Evolutionary conservation across 2,888 invertebrate genomes (phyloP).

Genomic region (Phasia obesa): DNA sequence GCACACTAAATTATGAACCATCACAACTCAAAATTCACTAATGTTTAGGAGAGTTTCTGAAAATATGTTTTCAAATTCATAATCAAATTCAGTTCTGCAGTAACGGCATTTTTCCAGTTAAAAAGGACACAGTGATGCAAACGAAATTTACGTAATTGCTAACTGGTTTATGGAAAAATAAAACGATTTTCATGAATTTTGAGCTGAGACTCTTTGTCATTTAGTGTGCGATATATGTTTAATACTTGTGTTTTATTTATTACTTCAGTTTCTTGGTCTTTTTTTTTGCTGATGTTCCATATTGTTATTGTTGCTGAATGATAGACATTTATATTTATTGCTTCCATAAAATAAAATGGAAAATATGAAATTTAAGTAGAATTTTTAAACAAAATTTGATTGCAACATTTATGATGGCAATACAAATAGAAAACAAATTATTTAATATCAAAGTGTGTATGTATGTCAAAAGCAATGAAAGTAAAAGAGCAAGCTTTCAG

Average conservation of each 20-base stretch:
- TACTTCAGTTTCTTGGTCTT: background rate
- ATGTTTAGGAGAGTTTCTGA: no score
- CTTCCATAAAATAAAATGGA: conserved; percentile 46
- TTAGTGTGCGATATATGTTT: background rate
- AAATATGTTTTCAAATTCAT: no score
- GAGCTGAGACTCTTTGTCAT: no score
- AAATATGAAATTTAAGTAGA: conserved; percentile 27
- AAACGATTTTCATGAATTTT: no score
- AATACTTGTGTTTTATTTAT: background rate
- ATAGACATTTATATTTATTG: conserved; percentile 53
- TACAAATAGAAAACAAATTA: conserved; percentile 5
- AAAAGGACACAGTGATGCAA: no score
- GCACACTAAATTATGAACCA: no score
- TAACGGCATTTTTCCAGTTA: no score
- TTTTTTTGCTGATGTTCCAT: background rate
- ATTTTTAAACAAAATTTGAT: conserved; percentile 4
- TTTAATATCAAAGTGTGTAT: conserved; percentile 14
- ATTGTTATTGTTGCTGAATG: conserved; percentile 32
- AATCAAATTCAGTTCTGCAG: no score
- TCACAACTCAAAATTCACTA: no score
- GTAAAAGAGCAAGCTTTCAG: background rate
- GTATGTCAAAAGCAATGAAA: conserved; percentile 26
- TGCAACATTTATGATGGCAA: conserved; percentile 37
- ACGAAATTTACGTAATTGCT: no score
- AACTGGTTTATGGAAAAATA: no score